phyloP scores from a whole-genome alignment of 2,113 vertebrate genomes.

The Lanius collurio region DNA sequence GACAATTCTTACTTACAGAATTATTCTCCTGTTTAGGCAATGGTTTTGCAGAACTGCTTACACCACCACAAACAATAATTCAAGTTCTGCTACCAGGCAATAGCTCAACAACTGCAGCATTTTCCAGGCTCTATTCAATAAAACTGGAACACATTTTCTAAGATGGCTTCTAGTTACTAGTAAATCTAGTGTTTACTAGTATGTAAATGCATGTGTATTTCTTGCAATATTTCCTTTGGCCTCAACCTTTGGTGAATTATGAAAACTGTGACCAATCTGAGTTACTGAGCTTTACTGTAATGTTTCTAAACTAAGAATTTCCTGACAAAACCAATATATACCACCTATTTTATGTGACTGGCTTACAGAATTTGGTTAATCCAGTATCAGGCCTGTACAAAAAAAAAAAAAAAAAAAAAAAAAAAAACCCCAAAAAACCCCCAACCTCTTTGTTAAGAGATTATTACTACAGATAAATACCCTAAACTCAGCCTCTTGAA shows the following conservation, averaged over 20 bases:
- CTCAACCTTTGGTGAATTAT: neutral
- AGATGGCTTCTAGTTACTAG: neutral
- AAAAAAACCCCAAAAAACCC: no score
- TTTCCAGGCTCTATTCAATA: neutral
- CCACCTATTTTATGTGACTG: rapidly evolving
- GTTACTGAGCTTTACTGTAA: neutral
- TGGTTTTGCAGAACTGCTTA: neutral
- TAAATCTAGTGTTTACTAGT: neutral
- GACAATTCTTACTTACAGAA: neutral
- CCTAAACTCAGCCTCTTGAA: neutral
- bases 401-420: no score
- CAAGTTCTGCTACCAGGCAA: neutral
- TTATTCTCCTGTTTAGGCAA: neutral
- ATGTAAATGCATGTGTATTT: neutral
- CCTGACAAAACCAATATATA: neutral
- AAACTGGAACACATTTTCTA: neutral
- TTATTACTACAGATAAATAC: neutral
- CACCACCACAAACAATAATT: neutral
- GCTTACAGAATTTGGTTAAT: neutral
- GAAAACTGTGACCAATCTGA: neutral
- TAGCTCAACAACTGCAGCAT: neutral
- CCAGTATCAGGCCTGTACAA: neutral
- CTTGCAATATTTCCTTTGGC: neutral
- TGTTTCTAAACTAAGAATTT: neutral
- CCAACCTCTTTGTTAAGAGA: neutral